Evolutionary conservation across 2,113 vertebrate species (phyloP).

Genomic region (Nanorana parkeri): DNA sequence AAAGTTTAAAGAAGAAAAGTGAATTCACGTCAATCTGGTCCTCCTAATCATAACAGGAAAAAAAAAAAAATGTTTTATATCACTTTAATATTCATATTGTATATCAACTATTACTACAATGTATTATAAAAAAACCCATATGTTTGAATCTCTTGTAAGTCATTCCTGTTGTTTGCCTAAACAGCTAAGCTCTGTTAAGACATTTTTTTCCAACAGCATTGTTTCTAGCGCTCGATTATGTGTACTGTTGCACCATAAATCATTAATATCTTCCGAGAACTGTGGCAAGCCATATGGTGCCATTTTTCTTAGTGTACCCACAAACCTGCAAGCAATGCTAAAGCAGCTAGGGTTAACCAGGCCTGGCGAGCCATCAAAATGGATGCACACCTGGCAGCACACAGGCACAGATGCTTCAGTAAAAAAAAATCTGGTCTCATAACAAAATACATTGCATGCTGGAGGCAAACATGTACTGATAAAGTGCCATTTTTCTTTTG

Average conservation of each 20-base stretch:
- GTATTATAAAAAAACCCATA: no score
- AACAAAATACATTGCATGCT: conserved; percentile 56
- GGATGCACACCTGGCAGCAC: conserved; percentile 63
- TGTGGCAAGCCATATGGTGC: not conserved
- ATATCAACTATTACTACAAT: no score
- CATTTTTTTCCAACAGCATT: not conserved
- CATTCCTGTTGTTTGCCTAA: no score
- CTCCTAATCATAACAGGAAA: no score
- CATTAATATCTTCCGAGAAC: conserved; percentile 11
- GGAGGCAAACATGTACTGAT: conserved; percentile 49
- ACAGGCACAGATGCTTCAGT: conserved; percentile 58
- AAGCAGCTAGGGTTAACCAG: conserved; percentile 61
- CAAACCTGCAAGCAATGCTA: conserved; percentile 54
- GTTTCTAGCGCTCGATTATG: not conserved
- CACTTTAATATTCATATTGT: no score
- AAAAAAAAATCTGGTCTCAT: conserved; percentile 53
- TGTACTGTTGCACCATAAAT: conserved; percentile 16
- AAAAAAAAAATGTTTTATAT: no score
- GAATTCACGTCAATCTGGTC: no score
- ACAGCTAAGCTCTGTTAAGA: not conserved
- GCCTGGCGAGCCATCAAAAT: conserved; percentile 59
- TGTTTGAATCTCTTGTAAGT: no score
- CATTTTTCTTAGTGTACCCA: conserved; percentile 22
- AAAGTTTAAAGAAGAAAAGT: no score
- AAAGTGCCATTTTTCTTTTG: conserved; percentile 41